Evolutionary conservation across 2,797 vertebrate species (phyloP), one percentile per base, ranked within the genome.

Genomic region (Acanthurus tractus): DNA sequence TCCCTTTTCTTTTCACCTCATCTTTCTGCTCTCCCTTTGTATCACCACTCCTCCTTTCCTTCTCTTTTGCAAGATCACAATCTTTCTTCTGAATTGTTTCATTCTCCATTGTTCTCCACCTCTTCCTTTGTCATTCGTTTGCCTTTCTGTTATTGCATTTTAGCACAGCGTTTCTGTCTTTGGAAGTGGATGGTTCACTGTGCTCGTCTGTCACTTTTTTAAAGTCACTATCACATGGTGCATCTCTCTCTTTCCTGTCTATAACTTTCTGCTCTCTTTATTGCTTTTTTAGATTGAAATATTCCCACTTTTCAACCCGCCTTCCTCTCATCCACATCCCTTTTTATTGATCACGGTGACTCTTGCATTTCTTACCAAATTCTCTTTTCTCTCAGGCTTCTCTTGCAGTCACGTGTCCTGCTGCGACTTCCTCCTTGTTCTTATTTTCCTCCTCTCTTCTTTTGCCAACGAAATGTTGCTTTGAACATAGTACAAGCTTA

Each of bases 191-290:
- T 13, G 29, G 22, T 59, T 73, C 20, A 15, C 57, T 59, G 40
- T 75, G 36, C 72, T 70, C 70, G 74, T 87, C 55, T 56, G 46
- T 87, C 71, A 49, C 52, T 55, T 57, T 55, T 29, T 57, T 53
- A 17, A 42, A 66, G 50, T 73, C 56, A 49, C 48, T 75, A 57
- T 61, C 61, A 57, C 50, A 66, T 3, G 14, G 52, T 14, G 46
- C 8, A 5, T 73, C 63, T 79, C 23, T 75, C 72, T 71, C 46
- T 63, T 38, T 14, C 20, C 12, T 8, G 25, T 58, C 62, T 40
- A 6, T 25, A 66, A 63, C 69, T 67, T 86, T 63, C 58, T 74
- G 22, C 57, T 66, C 4, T 29, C 10, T 50, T 63, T 69, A 38
- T 73, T 63, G 34, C 36, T 70, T 58, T 22, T 70, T 65, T 56